Base-by-base conservation (phyloP, 2,888 invertebrate species). In the Heliconius cydno region DNA sequence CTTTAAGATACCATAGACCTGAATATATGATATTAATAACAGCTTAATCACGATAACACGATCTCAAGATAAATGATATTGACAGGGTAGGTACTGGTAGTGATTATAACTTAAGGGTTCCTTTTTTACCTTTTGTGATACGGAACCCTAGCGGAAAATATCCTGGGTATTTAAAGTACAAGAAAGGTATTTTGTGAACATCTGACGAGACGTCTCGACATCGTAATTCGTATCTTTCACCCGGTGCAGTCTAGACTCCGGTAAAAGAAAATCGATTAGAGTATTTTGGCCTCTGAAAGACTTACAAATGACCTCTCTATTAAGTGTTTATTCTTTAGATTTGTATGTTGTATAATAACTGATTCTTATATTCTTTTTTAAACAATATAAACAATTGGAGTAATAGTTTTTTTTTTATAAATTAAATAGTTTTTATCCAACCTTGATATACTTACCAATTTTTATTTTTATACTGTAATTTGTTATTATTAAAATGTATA, bases 161-260 rank as follows among this genome's bases (percentile, higher is more conserved):
- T 41, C 7, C 22, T 38, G 46, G 38, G 41, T 46, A 75, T 66
- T 78, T 57, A 30, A 74, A 13, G 38, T 60, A 73, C n/a, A 15
- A 63, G 38, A 34, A 60, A 60, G 73, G 34, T 52, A 68, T 81
- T 73, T 77, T 72, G n/a, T 80, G 66, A 77, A 78, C 66, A 80
- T 70, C 71, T 75, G 78, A 76, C 81, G 72, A 65, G 81, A 79
- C 82, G 77, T 83, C 81, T 77, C 80, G 82, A 75, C 83, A 79
- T 81, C 68, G 80, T 81, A 81, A 81, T 78, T 82, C 77, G 76
- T 73, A 71, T 81, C 79, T 80, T 79, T 79, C 78, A 73, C 71
- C 74, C 77, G 77, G 57, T 66, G 76, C 34, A 77, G 83, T 83
- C 83, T 83, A 83, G 82, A 83, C 82, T 82, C 71, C 71, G 41